Evolutionary conservation across 2,113 vertebrate genomes (phyloP).

Genomic region (Corythoichthys intestinalis): DNA sequence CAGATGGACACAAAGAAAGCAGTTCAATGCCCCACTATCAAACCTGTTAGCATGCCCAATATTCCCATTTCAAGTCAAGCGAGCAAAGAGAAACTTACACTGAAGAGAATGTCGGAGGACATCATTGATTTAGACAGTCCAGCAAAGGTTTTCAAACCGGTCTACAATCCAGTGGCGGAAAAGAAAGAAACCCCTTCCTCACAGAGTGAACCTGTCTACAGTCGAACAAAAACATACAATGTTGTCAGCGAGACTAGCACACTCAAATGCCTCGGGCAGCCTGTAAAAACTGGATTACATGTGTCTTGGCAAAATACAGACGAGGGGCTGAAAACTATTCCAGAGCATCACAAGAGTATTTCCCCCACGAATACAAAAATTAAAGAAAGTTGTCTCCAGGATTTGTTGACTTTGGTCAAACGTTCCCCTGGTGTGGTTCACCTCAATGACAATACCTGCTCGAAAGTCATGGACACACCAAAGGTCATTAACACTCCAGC

Average conservation of each 20-base stretch:
- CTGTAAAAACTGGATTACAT: conserved; percentile 7
- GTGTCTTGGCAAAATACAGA: conserved; percentile 31
- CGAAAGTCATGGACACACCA: conserved; percentile 10
- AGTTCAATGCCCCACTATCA: conserved; percentile 13
- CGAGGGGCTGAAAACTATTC: conserved; percentile 27
- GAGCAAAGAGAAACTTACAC: conserved; percentile 24
- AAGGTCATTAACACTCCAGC: conserved; percentile 12
- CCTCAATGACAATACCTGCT: conserved; percentile 18
- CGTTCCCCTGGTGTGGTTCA: conserved; percentile 29
- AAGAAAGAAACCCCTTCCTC: conserved; percentile 26
- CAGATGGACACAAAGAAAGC: conserved; percentile 23
- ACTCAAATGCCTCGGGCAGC: conserved; percentile 11
- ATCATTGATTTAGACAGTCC: conserved; percentile 48
- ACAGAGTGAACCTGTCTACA: conserved; percentile 8
- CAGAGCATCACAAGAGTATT: conserved; percentile 19
- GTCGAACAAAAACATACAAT: not conserved
- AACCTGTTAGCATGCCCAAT: conserved; percentile 22
- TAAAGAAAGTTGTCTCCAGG: conserved; percentile 12
- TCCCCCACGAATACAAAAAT: conserved; percentile 16
- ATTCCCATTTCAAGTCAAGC: conserved; percentile 7
- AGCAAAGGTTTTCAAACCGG: conserved; percentile 46
- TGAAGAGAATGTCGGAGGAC: conserved; percentile 48
- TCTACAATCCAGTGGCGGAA: conserved; percentile 23
- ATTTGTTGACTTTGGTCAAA: conserved; percentile 38
- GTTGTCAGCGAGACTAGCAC: conserved; percentile 15